Evolutionary conservation across 2,888 invertebrate genomes (phyloP), one percentile per base, ranked within the genome.

Genomic region (Cactoblastis cactorum): DNA sequence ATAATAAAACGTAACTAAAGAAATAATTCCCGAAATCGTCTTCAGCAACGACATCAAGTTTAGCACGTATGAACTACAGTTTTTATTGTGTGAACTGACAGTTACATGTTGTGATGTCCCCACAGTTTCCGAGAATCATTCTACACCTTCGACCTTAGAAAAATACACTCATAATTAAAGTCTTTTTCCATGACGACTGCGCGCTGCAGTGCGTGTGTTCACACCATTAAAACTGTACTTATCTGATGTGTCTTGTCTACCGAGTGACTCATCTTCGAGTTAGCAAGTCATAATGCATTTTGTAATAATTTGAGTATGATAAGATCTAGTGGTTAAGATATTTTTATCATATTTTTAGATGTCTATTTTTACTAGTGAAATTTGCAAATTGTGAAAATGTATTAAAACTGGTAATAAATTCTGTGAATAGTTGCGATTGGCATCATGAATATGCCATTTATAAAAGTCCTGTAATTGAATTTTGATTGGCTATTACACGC

Each of bases 201-300:
- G n/a, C 12, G 32, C 32, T 33, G 15, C 33, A 33, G 32, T 53
- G 54, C 61, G 53, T 57, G 60, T 57, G 67, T 79, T 80, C 81
- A 69, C 78, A 81, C 75, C 74, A 73, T 80, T 70, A 79, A 70
- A 77, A 74, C 75, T 64, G 73, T 74, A n/a, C n/a, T n/a, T n/a
- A 69, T 49, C 41, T 49, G 41, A 41, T 49, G 49, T 49, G 41
- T 28, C 33, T 14, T 33, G 49, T 49, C 49, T 49, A 9, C 24
- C 9, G 14, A 11, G 33, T 49, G 49, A 49, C 49, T 49, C 49
- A 49, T 49, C 49, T 41, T 33, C 41, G 12, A 28, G 28, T 28
- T 28, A 28, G 3, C 17, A 9, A 11, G 37, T 37, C 35, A 15
- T 35, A 17, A 17, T 37, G 37, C 15, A 4, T 35, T 35, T 35